Evolutionary conservation across 2,113 vertebrate genomes (phyloP).

Genomic region (Sclerurus mexicanus): DNA sequence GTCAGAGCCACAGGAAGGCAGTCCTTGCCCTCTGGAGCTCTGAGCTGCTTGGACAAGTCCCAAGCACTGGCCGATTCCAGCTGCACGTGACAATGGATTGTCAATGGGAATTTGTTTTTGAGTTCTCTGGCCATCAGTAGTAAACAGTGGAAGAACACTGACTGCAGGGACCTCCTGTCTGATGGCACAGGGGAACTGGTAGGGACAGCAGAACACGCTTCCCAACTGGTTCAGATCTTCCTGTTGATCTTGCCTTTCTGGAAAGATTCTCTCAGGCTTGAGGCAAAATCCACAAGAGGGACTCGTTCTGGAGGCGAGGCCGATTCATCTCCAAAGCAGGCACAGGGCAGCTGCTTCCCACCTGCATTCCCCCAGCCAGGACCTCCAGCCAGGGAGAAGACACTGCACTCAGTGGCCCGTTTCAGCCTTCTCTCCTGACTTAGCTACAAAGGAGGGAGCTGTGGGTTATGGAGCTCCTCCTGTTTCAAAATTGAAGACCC

Average conservation of each 20-base stretch:
- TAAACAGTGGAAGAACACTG: conserved; percentile 27
- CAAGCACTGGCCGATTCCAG: conserved; percentile 39
- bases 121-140: not conserved
- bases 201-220: not conserved
- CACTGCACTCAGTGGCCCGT: not conserved
- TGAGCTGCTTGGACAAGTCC: conserved; percentile 59
- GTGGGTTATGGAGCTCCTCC: not conserved
- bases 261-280: conserved; percentile 29
- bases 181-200: not conserved
- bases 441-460: not conserved
- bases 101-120: conserved; percentile 33
- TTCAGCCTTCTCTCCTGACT: not conserved
- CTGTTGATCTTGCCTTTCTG: conserved; percentile 43
- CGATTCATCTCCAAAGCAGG: not conserved
- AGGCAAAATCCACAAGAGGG: not conserved
- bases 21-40: conserved; percentile 12
- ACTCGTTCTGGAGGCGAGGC: not conserved
- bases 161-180: not conserved
- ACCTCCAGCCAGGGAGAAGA: not conserved
- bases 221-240: not conserved
- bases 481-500: not conserved
- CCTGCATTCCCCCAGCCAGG: not conserved
- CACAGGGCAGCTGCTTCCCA: not conserved
- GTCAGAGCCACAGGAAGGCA: conserved; percentile 25
- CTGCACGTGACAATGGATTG: conserved; percentile 25